A percentile compares a stretch with the other conserved stretches of the same genome.
Evolutionary conservation across 2,888 invertebrate genomes (phyloP).

Genomic region (Clivina fossor): DNA sequence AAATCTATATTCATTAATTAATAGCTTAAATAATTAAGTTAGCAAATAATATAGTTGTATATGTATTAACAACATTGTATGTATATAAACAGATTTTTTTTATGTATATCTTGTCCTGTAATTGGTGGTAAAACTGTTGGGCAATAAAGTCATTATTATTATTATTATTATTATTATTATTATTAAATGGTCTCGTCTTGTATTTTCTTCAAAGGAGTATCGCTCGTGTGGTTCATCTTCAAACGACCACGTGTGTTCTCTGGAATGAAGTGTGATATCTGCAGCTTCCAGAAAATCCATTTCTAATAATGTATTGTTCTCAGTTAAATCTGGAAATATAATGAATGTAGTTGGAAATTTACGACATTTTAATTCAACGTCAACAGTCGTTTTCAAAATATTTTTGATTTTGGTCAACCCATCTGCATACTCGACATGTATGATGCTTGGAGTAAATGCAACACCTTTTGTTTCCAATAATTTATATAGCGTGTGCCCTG

Average conservation of each 20-base stretch:
- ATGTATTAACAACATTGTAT: too few relatives aligned
- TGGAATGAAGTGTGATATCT: not conserved
- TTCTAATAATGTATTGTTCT: conserved; percentile 1
- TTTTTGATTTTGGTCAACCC: not conserved
- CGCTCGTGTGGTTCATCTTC: conserved; percentile 4
- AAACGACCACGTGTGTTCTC: not conserved
- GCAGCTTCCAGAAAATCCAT: conserved; percentile 5
- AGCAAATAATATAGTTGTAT: too few relatives aligned
- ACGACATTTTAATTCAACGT: not conserved
- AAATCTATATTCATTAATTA: too few relatives aligned
- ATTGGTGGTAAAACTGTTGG: too few relatives aligned
- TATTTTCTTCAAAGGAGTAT: too few relatives aligned
- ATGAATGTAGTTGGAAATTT: not conserved
- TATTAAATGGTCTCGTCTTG: too few relatives aligned
- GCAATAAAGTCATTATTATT: too few relatives aligned
- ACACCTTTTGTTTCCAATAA: conserved; percentile 6
- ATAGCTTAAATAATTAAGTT: too few relatives aligned
- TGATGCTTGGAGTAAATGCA: not conserved
- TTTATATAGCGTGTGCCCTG: conserved; percentile 3
- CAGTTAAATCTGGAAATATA: not conserved
- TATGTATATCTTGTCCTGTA: too few relatives aligned
- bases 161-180: too few relatives aligned
- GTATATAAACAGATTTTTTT: too few relatives aligned
- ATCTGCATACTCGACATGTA: conserved; percentile 4
- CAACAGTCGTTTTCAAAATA: not conserved